phyloP scores from a whole-genome alignment of 2,797 vertebrate species.

The Catharus ustulatus region DNA sequence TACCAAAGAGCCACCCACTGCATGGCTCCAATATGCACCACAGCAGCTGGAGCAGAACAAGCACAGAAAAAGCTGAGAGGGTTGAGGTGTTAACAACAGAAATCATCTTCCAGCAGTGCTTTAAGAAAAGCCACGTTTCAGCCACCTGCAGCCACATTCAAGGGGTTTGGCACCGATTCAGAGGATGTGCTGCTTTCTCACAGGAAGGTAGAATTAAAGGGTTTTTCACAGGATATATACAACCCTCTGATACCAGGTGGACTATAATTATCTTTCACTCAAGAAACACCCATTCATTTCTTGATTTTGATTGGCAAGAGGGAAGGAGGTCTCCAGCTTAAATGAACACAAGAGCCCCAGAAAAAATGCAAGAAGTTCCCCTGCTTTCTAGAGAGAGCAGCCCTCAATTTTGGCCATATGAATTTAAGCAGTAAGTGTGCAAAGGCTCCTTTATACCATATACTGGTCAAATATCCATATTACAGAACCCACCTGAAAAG shows the following conservation, averaged over 20 bases:
- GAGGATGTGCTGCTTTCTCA: background rate
- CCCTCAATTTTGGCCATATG: background rate
- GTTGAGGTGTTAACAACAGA: background rate
- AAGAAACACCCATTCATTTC: background rate
- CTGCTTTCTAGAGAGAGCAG: background rate
- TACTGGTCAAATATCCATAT: background rate
- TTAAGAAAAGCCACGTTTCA: background rate
- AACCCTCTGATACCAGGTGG: background rate
- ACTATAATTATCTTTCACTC: background rate
- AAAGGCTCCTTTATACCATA: background rate
- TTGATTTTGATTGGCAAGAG: background rate
- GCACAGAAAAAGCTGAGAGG: background rate
- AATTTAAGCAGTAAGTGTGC: background rate
- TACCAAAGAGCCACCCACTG: background rate
- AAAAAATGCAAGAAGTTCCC: background rate
- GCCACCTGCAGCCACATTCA: conserved; percentile 21
- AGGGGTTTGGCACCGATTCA: background rate
- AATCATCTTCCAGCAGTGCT: background rate
- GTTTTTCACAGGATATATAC: background rate
- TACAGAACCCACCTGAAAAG: background rate
- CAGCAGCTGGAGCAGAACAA: background rate
- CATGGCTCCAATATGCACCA: background rate
- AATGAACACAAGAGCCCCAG: background rate
- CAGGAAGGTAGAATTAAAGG: background rate
- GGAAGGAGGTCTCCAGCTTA: background rate